Base-by-base conservation (phyloP, 2,113 vertebrate genomes). In the Strix aluco region DNA sequence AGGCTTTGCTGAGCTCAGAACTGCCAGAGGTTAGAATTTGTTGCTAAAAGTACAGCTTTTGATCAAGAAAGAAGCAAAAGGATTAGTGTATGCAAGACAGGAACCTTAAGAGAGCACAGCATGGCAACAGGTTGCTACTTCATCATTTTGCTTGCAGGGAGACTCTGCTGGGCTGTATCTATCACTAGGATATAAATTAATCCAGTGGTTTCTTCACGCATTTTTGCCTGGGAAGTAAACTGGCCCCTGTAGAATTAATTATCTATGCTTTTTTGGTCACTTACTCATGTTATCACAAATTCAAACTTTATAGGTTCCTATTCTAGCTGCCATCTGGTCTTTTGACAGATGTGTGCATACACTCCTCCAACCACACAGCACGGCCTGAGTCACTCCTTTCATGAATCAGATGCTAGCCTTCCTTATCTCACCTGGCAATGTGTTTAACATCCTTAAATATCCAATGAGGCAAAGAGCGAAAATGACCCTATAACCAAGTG, bases 221-320 rank as follows among this genome's bases (percentile, higher is more conserved):
- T 80, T 94, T 92, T 94, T 80, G 61, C 18, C 62, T 77, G 62
- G 66, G 79, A 91, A 87, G 27, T 51, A 88, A 94, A 83, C 62
- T 49, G 63, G 52, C 13, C 67, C 32, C 87, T 65, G 32, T 5
- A 83, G 85, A 90, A 96, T 38, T 85, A 83, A 85, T 86, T 94
- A 66, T 80, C 85, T 70, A 16, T 25, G 47, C 32, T 85, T 79
- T 86, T 84, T 75, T 47, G 36, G 75, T 78, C 63, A 77, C 40
- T 82, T 72, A 38, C 18, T 79, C 46, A 61, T 51, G 30, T 81
- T 90, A 88, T 42, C 75, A 88, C 75, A 90, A 93, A 96, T 88
- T 59, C 82, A 91, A 51, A 63, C 32, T 59, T 63, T 14, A 61
- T 4, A 69, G 65, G 36, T 79, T 93, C 77, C 52, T 83, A 19